phyloP scores from a whole-genome alignment of 1,140 invertebrate species.

The Leptinotarsa defecta region DNA sequence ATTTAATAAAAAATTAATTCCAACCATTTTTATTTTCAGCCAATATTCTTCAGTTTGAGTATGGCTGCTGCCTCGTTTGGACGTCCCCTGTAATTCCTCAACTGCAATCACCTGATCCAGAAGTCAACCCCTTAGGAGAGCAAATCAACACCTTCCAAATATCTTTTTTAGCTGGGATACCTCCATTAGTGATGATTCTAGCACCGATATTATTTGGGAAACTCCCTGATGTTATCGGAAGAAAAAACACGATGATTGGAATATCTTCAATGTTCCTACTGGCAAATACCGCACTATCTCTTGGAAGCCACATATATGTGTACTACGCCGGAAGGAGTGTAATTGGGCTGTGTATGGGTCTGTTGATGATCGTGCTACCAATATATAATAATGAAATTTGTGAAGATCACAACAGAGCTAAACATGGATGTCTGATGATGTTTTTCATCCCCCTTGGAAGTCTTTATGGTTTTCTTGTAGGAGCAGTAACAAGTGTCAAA shows the following conservation, averaged over 20 bases:
- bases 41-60: too few relatives aligned
- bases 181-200: too few relatives aligned
- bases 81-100: too few relatives aligned
- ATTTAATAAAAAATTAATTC: too few relatives aligned
- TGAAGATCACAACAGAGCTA: slow-evolving; percentile 49
- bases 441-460: slow-evolving; percentile 56
- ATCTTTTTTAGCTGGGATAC: too few relatives aligned
- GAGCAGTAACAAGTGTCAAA: slow-evolving; percentile 64
- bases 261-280: slow-evolving; percentile 54
- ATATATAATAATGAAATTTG: slow-evolving; percentile 61
- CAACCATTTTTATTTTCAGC: too few relatives aligned
- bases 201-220: too few relatives aligned
- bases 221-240: slow-evolving; percentile 38
- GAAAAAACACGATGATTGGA: slow-evolving; percentile 56
- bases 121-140: too few relatives aligned
- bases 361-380: slow-evolving; percentile 58
- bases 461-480: slow-evolving; percentile 61
- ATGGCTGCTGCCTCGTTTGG: too few relatives aligned
- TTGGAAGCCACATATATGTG: slow-evolving; percentile 48
- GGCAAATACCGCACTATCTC: slow-evolving; percentile 54
- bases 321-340: slow-evolving; percentile 56
- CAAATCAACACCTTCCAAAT: too few relatives aligned
- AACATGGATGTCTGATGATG: slow-evolving; percentile 64
- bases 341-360: slow-evolving; percentile 57
- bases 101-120: too few relatives aligned